Percentiles rank a stretch among this genome's conserved stretches.
These are phyloP conservation scores for Sus cebifrons DNA, from an alignment of 2,797 vertebrate genomes.

Conservation along the genomic window DNA sequence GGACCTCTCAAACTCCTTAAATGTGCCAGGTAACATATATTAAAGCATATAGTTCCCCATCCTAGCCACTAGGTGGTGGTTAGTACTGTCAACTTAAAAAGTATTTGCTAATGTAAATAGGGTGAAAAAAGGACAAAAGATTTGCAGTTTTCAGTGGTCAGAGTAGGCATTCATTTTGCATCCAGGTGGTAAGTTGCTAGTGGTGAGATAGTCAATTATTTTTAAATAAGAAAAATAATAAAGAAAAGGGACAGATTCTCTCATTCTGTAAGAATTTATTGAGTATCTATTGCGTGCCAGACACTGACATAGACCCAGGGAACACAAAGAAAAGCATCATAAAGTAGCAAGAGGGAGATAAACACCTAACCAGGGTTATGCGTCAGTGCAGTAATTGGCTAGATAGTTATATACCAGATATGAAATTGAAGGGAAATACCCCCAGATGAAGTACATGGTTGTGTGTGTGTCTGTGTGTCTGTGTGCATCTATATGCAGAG, in stretches of 20 bases:
- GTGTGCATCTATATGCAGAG: neutral
- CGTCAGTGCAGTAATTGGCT: neutral
- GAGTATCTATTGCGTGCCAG: neutral
- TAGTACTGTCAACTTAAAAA: conserved; percentile 58
- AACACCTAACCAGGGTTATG: neutral
- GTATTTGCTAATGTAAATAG: neutral
- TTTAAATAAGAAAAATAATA: neutral
- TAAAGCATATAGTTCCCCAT: conserved; percentile 43
- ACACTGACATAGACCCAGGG: neutral
- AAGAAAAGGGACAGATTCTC: neutral
- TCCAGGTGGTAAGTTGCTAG: neutral
- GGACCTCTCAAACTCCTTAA: neutral
- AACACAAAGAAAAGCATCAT: neutral
- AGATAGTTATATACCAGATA: neutral
- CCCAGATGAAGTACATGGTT: neutral
- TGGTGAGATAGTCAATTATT: neutral
- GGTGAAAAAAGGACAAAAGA: neutral
- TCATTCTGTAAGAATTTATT: conserved; percentile 36
- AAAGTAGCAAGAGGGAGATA: neutral
- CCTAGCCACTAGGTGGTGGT: conserved; percentile 71
- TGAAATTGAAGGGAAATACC: neutral
- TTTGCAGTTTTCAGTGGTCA: neutral
- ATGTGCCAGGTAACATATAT: neutral
- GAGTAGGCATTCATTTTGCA: conserved; percentile 17
- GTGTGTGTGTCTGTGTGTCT: neutral